These are phyloP conservation scores for Haliclona indistincta DNA, from an alignment of 37 sponge, comb jelly and placozoan species.

Conservation along the genomic window DNA sequence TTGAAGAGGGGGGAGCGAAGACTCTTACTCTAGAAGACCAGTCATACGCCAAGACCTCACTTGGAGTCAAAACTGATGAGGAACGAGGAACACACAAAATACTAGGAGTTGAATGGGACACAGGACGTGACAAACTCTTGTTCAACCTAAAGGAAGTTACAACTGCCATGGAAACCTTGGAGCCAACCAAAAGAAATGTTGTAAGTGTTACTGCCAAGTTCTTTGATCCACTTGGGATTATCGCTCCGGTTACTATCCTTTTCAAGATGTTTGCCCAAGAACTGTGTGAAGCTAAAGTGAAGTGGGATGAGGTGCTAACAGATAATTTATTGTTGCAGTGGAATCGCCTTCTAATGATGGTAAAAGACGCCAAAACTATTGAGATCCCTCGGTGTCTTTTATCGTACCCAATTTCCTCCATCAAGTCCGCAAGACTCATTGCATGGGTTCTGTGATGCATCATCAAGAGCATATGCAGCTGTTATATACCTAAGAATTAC, in stretches of 20 bases:
- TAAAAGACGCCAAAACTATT: neutral
- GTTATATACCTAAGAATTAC: neutral
- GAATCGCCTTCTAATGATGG: too few relatives aligned
- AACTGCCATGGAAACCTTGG: neutral
- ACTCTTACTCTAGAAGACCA: constrained; percentile 5
- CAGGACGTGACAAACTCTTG: neutral
- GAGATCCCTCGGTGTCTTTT: neutral
- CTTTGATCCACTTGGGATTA: constrained; percentile 11
- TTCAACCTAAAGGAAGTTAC: neutral
- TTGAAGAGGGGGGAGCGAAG: neutral
- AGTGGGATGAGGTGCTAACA: neutral
- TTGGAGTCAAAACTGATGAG: constrained; percentile 3
- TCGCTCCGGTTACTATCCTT: neutral
- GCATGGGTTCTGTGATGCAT: constrained; percentile 11
- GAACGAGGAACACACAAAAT: constrained; percentile 5
- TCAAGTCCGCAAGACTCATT: neutral
- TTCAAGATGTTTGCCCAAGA: constrained; percentile 19
- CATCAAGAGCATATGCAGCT: neutral
- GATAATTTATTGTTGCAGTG: too few relatives aligned
- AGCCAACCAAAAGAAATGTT: constrained; percentile 19
- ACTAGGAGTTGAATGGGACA: constrained; percentile 11
- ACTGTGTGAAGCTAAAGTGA: neutral
- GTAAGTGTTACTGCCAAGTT: neutral
- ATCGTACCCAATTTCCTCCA: too few relatives aligned
- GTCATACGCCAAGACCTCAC: constrained; percentile 4